Conservation (phyloP, 2,797 vertebrate genomes). For the Emydoidea blandingii region DNA sequence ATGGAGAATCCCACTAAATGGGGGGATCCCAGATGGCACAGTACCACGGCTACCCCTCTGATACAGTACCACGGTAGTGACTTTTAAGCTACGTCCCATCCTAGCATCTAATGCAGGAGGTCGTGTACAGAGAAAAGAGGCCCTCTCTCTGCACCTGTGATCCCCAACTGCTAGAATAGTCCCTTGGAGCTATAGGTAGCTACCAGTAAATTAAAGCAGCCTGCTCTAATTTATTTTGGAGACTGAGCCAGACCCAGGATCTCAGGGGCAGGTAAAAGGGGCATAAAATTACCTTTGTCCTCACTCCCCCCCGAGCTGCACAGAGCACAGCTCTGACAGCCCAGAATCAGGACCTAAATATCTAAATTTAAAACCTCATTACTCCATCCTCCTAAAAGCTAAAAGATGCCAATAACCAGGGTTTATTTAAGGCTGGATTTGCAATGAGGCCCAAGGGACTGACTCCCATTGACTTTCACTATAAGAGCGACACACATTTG, state of each 20-base stretch:
- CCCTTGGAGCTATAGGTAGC: conserved; percentile 20
- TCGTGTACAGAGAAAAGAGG: conserved; percentile 1
- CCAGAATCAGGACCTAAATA: background rate
- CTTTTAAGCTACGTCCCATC: background rate
- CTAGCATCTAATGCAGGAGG: background rate
- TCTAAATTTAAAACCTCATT: background rate
- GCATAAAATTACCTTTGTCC: background rate
- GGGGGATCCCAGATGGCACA: background rate
- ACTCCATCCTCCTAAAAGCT: background rate
- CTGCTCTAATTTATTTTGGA: conserved; percentile 51
- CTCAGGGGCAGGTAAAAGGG: background rate
- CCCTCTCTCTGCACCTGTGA: conserved; percentile 15
- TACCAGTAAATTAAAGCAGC: conserved; percentile 44
- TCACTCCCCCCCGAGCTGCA: background rate
- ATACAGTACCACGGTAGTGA: background rate
- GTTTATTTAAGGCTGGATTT: background rate
- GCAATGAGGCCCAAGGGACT: conserved; percentile 16
- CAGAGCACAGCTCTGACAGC: background rate
- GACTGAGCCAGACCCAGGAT: background rate
- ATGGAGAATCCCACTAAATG: background rate
- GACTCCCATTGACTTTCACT: conserved; percentile 12
- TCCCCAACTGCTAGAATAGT: background rate
- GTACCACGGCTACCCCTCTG: no score
- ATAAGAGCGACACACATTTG: background rate
- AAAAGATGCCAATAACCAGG: background rate